Evolutionary conservation across 2,113 vertebrate genomes (phyloP), one percentile per base, ranked within the genome.

Genomic region (Coryphaenoides rupestris): DNA sequence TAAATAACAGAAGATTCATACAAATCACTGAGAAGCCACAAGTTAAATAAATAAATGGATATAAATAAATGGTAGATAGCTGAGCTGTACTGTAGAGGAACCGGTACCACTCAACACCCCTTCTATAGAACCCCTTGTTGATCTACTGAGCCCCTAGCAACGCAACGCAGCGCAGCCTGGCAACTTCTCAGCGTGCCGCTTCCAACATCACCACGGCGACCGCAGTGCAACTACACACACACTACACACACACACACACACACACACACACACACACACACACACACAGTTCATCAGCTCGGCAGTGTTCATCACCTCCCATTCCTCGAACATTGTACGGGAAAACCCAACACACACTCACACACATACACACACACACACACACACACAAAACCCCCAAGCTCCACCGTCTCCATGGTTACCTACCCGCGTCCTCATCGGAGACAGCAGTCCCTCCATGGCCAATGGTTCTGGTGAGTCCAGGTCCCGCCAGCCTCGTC

Each of bases 371-470:
- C 13, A 45, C 13, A 45, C 13, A 45, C 13, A 45, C 13, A 45
- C 13, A 47, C 15, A 47, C 2, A 47, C 13, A 47, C 15, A 47
- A 3, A 47, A 14, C 2, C 13, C 46, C 15, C 46, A 12, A 78
- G 70, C 63, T 66, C 70, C 55, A 64, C 24, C 40, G 74, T 84
- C 72, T 28, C 83, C 78, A 65, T 77, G 75, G 78, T 73, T 73
- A 89, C 88, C 79, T 84, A 91, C 90, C 90, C 90, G 83, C 1
- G 90, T 90, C 67, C 89, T 89, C 89, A 90, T 90, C 57, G 89
- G 89, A 79, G 90, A 90, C 72, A 91, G 86, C 58, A 90, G 87
- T 80, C 90, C 90, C 78, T 91, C 90, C 90, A 91, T 91, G 73
- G 73, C 82, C 69, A 75, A 84, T 75, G 79, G 84, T 85, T 89